Evolutionary conservation across 2,113 vertebrate species (phyloP), one percentile per base, ranked within the genome.

Genomic region (Brachyhypopomus occidentalis): DNA sequence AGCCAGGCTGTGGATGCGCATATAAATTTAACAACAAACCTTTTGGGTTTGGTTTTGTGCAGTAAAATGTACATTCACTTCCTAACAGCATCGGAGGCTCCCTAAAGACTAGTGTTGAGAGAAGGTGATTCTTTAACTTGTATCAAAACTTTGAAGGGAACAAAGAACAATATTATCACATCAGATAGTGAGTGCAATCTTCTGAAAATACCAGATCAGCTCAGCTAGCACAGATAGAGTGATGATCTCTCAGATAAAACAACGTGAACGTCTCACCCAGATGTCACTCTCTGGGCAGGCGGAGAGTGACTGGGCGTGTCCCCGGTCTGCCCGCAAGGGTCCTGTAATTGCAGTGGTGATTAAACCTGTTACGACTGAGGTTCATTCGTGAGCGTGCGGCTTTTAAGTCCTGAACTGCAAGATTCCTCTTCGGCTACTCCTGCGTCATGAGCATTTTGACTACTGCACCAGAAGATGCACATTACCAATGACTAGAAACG

Each of bases 241-340:
- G 36, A 22, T 8, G 14, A 20, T 41, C 66, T 20, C 17, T 36
- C 64, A 67, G 30, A 34, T 67, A 16, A 36, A 14, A 20, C 19
- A 36, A 7, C 25, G 11, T 70, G 73, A 69, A 78, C 36, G 75
- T 84, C 23, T 19, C 79, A 69, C 52, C 63, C 58, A 75, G 67
- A 48, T 70, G 72, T 67, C 48, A 71, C 4, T 82, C 78, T 64
- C 25, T 45, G 56, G n/a, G 77, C 63, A 22, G 17, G 4, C 75
- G 77, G 34, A 22, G 56, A 83, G 67, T 71, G 17, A 20, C 2
- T 27, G 30, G 48, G 3, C 25, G 55, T 27, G 66, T 34, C 45
- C 8, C 19, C 23, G 22, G 59, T 19, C 41, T 74, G 20, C 60
- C 71, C 56, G 60, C 52, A 56, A 74, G 22, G 64, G n/a, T 56